Conservation (phyloP, 2,888 invertebrate species). For the Bombylius major region DNA sequence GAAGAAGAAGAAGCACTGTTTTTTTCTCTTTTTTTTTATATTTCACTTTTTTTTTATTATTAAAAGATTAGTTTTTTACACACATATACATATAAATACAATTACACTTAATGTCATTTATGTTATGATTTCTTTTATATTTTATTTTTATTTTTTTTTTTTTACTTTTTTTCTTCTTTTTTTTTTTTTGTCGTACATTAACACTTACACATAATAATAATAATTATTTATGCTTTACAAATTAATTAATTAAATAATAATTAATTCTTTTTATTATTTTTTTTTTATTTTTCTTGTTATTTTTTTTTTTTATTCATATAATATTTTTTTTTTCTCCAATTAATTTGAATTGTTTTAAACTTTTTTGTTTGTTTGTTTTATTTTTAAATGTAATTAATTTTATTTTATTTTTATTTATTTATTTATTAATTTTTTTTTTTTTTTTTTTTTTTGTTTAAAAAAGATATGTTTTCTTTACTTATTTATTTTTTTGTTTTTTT, state of each 20-base stretch:
- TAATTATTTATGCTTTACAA: background rate
- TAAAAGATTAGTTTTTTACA: background rate
- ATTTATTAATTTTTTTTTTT: background rate
- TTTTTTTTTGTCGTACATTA: background rate
- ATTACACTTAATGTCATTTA: background rate
- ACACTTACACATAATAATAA: background rate
- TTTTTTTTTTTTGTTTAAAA: background rate
- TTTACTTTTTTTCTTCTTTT: background rate
- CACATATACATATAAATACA: constrained; percentile 1
- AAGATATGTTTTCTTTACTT: background rate
- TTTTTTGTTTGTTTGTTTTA: too few relatives aligned
- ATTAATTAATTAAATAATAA: background rate
- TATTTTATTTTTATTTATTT: too few relatives aligned
- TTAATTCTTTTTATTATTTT: background rate
- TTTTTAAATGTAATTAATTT: too few relatives aligned
- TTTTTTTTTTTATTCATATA: background rate
- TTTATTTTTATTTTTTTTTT: background rate
- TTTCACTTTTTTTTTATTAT: background rate
- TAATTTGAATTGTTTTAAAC: too few relatives aligned
- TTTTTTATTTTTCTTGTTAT: background rate
- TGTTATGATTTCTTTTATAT: too few relatives aligned
- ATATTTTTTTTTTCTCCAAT: too few relatives aligned
- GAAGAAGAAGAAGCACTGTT: too few relatives aligned
- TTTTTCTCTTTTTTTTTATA: background rate
- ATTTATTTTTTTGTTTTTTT: background rate